Conservation (phyloP, 2,113 vertebrate genomes). For the Glaucomys volans region DNA sequence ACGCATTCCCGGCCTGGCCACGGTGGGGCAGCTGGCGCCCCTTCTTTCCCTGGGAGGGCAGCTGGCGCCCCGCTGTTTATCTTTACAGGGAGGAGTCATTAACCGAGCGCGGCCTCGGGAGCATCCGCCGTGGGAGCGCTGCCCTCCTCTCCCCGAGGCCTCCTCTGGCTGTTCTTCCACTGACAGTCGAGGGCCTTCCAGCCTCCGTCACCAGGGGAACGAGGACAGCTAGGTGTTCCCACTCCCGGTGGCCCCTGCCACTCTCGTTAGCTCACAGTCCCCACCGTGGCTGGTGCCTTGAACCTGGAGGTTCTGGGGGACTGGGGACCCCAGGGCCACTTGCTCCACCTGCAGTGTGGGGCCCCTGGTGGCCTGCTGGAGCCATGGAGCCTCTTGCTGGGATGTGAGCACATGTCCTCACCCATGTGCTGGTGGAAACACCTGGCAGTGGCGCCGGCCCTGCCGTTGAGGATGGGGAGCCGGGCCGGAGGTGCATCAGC, state of each 20-base stretch:
- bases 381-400: neutral
- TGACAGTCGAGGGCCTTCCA: accelerated
- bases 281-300: too few relatives aligned
- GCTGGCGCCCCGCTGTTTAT: neutral
- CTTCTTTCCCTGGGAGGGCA: neutral
- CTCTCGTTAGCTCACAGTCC: neutral
- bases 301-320: neutral
- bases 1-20: neutral
- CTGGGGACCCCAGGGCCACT: too few relatives aligned
- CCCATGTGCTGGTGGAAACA: too few relatives aligned
- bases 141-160: neutral
- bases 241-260: neutral
- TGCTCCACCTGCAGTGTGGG: neutral
- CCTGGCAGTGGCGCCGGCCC: neutral
- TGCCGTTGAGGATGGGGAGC: neutral
- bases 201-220: neutral
- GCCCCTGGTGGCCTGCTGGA: neutral
- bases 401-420: too few relatives aligned
- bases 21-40: neutral
- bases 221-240: neutral
- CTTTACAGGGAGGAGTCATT: neutral
- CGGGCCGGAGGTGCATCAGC: neutral
- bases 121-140: too few relatives aligned
- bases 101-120: neutral
- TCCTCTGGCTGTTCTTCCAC: neutral